phyloP scores from a whole-genome alignment of 1,140 invertebrate species.

The Atopsyche davidsoni region DNA sequence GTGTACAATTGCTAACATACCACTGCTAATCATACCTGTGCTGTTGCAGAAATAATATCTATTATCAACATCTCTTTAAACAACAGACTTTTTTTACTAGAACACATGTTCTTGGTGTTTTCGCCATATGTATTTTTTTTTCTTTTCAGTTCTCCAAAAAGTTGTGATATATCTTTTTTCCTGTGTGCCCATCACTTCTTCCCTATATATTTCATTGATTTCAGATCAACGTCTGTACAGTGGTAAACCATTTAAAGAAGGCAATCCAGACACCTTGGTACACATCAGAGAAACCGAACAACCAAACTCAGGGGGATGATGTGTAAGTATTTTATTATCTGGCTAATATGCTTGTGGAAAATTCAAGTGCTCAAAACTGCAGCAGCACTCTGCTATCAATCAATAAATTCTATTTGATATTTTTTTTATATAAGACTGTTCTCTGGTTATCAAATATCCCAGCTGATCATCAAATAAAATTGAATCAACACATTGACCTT shows the following conservation, averaged over 20 bases:
- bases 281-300: not conserved
- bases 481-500: no score
- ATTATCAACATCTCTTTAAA: not conserved
- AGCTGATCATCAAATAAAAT: no score
- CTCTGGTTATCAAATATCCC: no score
- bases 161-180: not conserved
- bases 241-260: not conserved
- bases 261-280: not conserved
- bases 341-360: no score
- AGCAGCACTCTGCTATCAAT: no score
- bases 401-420: no score
- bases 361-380: no score
- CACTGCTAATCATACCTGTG: not conserved
- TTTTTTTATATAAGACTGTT: no score
- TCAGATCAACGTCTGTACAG: not conserved
- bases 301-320: not conserved
- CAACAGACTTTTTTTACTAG: not conserved
- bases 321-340: not conserved
- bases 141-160: not conserved
- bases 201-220: no score
- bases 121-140: not conserved
- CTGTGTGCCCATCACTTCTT: no score
- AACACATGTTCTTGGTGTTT: not conserved
- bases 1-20: not conserved
- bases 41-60: not conserved